phyloP scores from a whole-genome alignment of 2,797 vertebrate genomes.

The Enteromius anoplus region DNA sequence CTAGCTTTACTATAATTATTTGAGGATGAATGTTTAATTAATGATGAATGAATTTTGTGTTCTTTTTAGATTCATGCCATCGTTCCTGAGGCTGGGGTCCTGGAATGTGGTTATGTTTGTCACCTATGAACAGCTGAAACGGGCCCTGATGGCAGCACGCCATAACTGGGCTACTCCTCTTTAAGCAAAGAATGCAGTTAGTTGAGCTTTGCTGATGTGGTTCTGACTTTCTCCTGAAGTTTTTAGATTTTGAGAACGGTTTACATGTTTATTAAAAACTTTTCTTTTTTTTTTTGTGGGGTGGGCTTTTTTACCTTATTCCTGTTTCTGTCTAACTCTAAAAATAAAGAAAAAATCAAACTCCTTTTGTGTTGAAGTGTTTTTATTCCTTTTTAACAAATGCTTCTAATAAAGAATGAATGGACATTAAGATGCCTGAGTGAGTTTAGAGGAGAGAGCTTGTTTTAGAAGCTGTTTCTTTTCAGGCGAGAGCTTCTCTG shows the following conservation, averaged over 20 bases:
- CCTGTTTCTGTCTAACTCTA: no score
- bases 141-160: constrained; percentile 78
- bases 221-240: constrained; percentile 19
- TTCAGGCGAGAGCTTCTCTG: constrained; percentile 79
- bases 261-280: constrained; percentile 31
- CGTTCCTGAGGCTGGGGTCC: constrained; percentile 89
- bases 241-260: background rate
- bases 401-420: background rate
- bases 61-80: constrained; percentile 85
- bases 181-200: constrained; percentile 55
- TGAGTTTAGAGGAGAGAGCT: constrained; percentile 71
- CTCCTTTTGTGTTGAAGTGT: background rate
- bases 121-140: constrained; percentile 93
- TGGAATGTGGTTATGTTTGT: constrained; percentile 97
- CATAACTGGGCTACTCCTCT: constrained; percentile 64
- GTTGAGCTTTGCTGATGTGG: constrained; percentile 34
- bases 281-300: background rate
- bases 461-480: constrained; percentile 80
- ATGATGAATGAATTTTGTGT: background rate
- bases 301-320: no score
- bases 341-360: no score
- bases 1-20: background rate
- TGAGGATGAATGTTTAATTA: background rate
- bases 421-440: background rate
- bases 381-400: background rate